Conservation (phyloP, 2,797 vertebrate genomes). For the Enteromius paludinosus region DNA sequence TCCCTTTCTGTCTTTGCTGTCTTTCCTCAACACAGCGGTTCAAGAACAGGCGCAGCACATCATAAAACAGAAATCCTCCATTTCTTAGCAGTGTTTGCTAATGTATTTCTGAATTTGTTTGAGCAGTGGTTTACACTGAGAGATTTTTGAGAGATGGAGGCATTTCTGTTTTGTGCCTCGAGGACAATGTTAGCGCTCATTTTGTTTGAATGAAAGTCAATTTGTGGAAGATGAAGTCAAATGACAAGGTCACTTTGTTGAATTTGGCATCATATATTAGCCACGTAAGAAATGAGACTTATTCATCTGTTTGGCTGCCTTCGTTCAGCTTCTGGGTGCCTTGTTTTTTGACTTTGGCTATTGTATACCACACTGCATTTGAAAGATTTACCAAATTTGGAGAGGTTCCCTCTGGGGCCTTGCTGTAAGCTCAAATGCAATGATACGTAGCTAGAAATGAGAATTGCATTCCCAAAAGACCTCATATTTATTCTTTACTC, state of each 20-base stretch:
- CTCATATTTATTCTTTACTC: constrained; percentile 75
- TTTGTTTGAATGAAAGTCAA: constrained; percentile 59
- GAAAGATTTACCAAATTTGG: constrained; percentile 57
- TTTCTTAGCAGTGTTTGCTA: constrained; percentile 73
- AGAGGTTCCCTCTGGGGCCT: constrained; percentile 18
- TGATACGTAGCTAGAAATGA: constrained; percentile 58
- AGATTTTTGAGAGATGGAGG: constrained; percentile 32
- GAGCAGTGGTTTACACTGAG: constrained; percentile 51
- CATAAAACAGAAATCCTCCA: constrained; percentile 51
- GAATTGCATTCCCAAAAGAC: constrained; percentile 63
- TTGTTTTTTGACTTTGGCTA: constrained; percentile 74
- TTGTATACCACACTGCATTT: constrained; percentile 63
- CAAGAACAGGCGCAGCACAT: constrained; percentile 6
- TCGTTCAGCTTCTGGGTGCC: constrained; percentile 50
- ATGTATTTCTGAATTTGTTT: constrained; percentile 24
- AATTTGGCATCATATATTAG: constrained; percentile 47
- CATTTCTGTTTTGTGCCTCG: constrained; percentile 34
- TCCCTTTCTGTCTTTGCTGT: constrained; percentile 81
- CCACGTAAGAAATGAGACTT: constrained; percentile 50
- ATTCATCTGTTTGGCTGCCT: constrained; percentile 56
- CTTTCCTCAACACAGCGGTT: neutral
- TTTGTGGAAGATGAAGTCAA: constrained; percentile 71
- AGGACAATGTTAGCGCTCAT: constrained; percentile 64
- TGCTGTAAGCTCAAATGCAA: constrained; percentile 79
- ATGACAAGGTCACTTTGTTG: constrained; percentile 71